phyloP scores from a whole-genome alignment of 2,113 vertebrate species.

The Pitta sordida region DNA sequence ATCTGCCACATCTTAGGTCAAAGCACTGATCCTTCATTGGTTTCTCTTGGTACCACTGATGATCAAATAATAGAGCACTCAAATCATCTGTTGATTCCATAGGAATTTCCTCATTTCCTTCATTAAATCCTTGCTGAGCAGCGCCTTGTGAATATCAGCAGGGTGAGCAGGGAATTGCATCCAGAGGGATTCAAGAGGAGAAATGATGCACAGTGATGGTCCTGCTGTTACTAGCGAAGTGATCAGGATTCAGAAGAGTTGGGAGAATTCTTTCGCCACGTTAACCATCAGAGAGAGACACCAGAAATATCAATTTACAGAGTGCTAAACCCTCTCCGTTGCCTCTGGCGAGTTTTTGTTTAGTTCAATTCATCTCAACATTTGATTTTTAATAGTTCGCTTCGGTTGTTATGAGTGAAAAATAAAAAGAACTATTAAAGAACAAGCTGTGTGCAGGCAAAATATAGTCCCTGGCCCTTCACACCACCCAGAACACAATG shows the following conservation, averaged over 20 bases:
- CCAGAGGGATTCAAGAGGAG: neutral
- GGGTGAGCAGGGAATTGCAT: neutral
- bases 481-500: neutral
- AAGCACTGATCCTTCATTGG: neutral
- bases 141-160: neutral
- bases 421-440: slow-evolving; percentile 48
- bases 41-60: neutral
- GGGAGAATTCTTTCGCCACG: slow-evolving; percentile 42
- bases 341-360: slow-evolving; percentile 49
- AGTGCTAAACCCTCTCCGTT: slow-evolving; percentile 16
- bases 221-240: slow-evolving; percentile 18
- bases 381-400: slow-evolving; percentile 52
- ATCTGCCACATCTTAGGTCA: neutral
- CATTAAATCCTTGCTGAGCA: neutral
- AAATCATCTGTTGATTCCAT: neutral
- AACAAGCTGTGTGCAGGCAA: slow-evolving; percentile 18
- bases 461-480: slow-evolving; percentile 8
- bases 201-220: rapidly evolving
- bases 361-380: slow-evolving; percentile 49
- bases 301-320: slow-evolving; percentile 31
- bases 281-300: slow-evolving; percentile 40
- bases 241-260: neutral
- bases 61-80: neutral
- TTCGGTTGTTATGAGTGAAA: slow-evolving; percentile 26
- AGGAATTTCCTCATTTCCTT: neutral